phyloP scores from a whole-genome alignment of 2,888 invertebrate species.

The Cryptocephalus moraei region DNA sequence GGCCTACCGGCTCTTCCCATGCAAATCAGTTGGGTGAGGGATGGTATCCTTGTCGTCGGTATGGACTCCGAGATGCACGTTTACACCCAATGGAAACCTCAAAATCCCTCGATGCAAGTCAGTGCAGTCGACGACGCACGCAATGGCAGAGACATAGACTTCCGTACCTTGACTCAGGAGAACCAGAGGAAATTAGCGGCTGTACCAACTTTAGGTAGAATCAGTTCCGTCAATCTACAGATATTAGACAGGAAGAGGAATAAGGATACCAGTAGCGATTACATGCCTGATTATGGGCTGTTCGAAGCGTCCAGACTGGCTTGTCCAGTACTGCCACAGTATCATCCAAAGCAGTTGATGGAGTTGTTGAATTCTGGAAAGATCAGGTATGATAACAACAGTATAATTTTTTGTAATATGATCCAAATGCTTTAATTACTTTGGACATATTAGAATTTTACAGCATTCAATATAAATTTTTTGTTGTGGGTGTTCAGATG shows the following conservation, averaged over 20 bases:
- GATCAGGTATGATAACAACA: constrained; percentile 42
- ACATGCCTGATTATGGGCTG: constrained; percentile 87
- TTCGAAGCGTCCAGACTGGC: constrained; percentile 97
- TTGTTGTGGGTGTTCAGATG: constrained; percentile 45
- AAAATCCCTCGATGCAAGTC: constrained; percentile 30
- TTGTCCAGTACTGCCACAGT: constrained; percentile 95
- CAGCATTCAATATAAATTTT: neutral
- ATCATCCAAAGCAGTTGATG: constrained; percentile 98
- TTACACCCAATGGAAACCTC: constrained; percentile 94
- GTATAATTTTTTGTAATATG: too few relatives aligned
- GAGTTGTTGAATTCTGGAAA: constrained; percentile 96
- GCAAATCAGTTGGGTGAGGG: constrained; percentile 96
- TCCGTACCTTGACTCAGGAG: constrained; percentile 56
- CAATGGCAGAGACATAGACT: constrained; percentile 60
- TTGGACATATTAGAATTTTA: too few relatives aligned
- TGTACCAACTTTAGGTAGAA: constrained; percentile 63
- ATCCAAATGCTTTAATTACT: too few relatives aligned
- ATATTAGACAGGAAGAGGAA: constrained; percentile 60
- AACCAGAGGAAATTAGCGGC: constrained; percentile 48
- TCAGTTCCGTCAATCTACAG: constrained; percentile 76
- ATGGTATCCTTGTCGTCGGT: constrained; percentile 94
- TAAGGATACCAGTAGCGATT: constrained; percentile 49
- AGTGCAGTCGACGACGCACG: constrained; percentile 42
- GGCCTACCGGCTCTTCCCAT: constrained; percentile 94
- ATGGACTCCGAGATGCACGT: constrained; percentile 99